phyloP scores from a whole-genome alignment of 2,888 invertebrate species.

The Cartodere bifasciata region DNA sequence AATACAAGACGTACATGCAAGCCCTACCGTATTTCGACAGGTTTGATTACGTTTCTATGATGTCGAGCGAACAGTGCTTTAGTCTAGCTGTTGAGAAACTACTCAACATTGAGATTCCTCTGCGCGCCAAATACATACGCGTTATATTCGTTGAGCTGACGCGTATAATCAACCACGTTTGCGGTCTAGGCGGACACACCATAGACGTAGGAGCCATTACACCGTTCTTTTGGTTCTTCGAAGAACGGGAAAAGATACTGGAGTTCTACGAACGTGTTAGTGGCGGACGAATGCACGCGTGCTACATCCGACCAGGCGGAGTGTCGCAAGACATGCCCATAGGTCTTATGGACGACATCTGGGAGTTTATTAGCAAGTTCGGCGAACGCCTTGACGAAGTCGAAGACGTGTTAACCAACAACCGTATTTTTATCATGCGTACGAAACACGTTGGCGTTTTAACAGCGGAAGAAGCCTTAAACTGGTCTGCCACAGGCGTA shows the following conservation, averaged over 20 bases:
- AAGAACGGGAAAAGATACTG: conserved; percentile 76
- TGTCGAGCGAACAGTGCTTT: conserved; percentile 70
- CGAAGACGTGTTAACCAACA: conserved; percentile 65
- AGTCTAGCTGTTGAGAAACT: conserved; percentile 73
- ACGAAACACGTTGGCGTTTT: conserved; percentile 62
- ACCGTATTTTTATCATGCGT: conserved; percentile 60
- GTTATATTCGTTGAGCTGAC: conserved; percentile 60
- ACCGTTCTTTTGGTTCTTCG: conserved; percentile 85
- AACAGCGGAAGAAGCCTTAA: conserved; percentile 62
- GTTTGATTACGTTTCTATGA: conserved; percentile 74
- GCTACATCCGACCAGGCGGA: conserved; percentile 73
- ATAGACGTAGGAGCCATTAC: conserved; percentile 79
- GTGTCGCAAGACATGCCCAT: conserved; percentile 60
- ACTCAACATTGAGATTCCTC: conserved; percentile 62
- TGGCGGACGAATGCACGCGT: conserved; percentile 74
- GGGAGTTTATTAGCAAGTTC: conserved; percentile 54
- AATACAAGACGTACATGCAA: conserved; percentile 77
- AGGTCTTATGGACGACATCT: conserved; percentile 68
- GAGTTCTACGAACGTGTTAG: conserved; percentile 75
- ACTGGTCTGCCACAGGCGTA: conserved; percentile 32
- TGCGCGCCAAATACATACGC: conserved; percentile 69
- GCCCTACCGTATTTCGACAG: conserved; percentile 79
- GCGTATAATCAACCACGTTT: conserved; percentile 67
- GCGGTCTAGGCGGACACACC: conserved; percentile 55
- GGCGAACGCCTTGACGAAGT: conserved; percentile 70